A percentile compares a stretch with the other conserved stretches of the same genome.
These are phyloP conservation scores for Neolamprologus sp. DNA, from an alignment of 2,113 vertebrate species.

Conservation along the genomic window DNA sequence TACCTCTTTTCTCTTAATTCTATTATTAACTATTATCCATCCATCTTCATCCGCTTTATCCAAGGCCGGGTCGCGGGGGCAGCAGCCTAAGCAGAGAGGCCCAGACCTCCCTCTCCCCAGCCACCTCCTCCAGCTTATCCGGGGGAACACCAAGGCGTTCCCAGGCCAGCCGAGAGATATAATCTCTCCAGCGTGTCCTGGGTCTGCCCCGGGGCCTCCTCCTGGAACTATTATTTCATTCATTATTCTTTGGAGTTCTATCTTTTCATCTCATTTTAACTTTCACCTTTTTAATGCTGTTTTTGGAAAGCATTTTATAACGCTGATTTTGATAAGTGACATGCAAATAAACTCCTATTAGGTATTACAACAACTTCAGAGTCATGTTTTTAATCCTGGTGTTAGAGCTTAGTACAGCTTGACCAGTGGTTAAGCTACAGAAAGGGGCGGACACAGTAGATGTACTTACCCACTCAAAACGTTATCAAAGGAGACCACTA, in stretches of 20 bases:
- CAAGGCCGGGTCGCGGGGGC: rapidly evolving
- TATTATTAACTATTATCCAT: neutral
- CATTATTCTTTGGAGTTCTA: neutral
- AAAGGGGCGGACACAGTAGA: neutral
- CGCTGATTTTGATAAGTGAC: neutral
- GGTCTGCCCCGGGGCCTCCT: neutral
- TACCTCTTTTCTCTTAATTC: neutral
- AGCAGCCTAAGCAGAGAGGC: neutral
- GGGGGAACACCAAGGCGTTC: neutral
- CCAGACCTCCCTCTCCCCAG: rapidly evolving
- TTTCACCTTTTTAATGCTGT: neutral
- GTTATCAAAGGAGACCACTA: neutral
- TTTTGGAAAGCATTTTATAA: neutral
- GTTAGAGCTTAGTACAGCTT: neutral
- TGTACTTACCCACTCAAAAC: neutral
- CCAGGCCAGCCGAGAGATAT: neutral
- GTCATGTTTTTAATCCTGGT: neutral
- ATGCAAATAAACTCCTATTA: neutral
- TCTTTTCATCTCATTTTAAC: rapidly evolving
- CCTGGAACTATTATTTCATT: rapidly evolving
- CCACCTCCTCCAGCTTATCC: neutral
- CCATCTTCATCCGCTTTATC: neutral
- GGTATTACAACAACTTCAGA: neutral
- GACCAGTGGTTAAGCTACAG: neutral
- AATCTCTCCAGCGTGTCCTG: neutral